Percentiles rank a stretch among this genome's conserved stretches.
phyloP scores from a whole-genome alignment of 2,888 invertebrate genomes.

The Cyrtodaria siliqua region DNA sequence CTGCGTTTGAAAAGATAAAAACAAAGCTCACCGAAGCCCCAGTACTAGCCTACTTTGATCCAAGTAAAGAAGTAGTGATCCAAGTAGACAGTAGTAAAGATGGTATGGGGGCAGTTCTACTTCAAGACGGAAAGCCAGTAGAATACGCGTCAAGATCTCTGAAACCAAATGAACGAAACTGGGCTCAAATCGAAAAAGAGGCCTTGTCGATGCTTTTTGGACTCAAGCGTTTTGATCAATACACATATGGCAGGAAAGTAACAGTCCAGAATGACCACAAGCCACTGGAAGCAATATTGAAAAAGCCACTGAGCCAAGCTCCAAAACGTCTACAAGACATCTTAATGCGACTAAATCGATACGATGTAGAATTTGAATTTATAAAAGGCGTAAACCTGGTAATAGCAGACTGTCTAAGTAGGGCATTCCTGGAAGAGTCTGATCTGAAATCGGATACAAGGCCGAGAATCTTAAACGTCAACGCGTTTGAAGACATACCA shows the following conservation, averaged over 20 bases:
- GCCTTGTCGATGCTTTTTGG: slow-evolving; percentile 51
- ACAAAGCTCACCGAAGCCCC: too few relatives aligned
- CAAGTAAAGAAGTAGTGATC: too few relatives aligned
- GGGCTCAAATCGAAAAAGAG: slow-evolving; percentile 70
- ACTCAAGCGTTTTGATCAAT: slow-evolving; percentile 60
- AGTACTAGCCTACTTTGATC: too few relatives aligned
- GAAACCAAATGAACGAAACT: slow-evolving; percentile 54
- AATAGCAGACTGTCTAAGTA: slow-evolving; percentile 52
- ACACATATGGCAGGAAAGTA: slow-evolving; percentile 41
- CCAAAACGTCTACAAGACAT: slow-evolving; percentile 58
- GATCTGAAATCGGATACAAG: background rate
- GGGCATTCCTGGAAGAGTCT: slow-evolving; percentile 30
- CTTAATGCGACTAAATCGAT: slow-evolving; percentile 53
- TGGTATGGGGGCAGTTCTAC: slow-evolving; percentile 56
- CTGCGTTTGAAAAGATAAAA: slow-evolving; percentile 49
- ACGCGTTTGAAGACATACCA: slow-evolving; percentile 20
- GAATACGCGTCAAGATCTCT: slow-evolving; percentile 62
- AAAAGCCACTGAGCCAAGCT: slow-evolving; percentile 45
- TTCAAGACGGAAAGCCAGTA: slow-evolving; percentile 58
- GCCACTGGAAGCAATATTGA: slow-evolving; percentile 50
- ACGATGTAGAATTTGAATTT: slow-evolving; percentile 54
- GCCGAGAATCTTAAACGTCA: background rate
- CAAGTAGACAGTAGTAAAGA: slow-evolving; percentile 63
- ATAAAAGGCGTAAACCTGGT: slow-evolving; percentile 41
- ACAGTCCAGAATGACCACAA: slow-evolving; percentile 53